Percentiles rank a stretch among this genome's conserved stretches.
Evolutionary conservation across 2,888 invertebrate species (phyloP).

Genomic region (Mongoloraphidia duomilia): DNA sequence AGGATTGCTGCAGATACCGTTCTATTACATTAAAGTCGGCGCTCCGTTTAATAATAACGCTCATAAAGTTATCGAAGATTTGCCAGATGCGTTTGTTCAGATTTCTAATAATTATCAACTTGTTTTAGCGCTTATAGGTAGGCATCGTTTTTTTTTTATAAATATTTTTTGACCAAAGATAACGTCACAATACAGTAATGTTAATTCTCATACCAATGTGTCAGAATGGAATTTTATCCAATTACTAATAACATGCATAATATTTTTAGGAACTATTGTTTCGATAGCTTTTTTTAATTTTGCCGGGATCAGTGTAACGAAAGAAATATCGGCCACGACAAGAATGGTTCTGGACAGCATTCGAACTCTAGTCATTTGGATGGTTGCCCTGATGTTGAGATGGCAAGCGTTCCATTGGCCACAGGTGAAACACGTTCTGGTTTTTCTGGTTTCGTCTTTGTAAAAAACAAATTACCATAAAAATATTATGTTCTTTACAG

Average conservation of each 20-base stretch:
- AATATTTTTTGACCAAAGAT: neutral
- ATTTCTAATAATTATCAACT: constrained; percentile 50
- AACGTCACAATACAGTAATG: too few relatives aligned
- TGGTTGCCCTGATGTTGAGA: constrained; percentile 52
- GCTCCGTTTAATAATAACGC: constrained; percentile 65
- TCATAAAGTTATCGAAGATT: constrained; percentile 65
- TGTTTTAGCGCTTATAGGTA: constrained; percentile 50
- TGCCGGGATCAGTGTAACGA: constrained; percentile 81
- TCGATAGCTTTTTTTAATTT: constrained; percentile 92
- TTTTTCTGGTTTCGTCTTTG: neutral
- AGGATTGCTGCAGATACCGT: constrained; percentile 49
- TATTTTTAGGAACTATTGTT: constrained; percentile 51
- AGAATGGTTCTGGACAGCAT: constrained; percentile 76
- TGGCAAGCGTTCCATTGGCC: constrained; percentile 72
- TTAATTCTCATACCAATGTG: constrained; percentile 5
- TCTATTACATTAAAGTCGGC: constrained; percentile 67
- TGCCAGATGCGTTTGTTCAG: constrained; percentile 71
- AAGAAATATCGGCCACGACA: constrained; percentile 84
- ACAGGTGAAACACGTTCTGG: constrained; percentile 33
- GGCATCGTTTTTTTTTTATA: constrained; percentile 14
- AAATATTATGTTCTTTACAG: constrained; percentile 24
- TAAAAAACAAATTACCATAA: neutral
- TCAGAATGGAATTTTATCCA: neutral
- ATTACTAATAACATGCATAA: neutral
- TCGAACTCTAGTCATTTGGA: constrained; percentile 83